Base-by-base conservation (phyloP, 2,797 vertebrate species). In the Mormyrus proboscirostris region DNA sequence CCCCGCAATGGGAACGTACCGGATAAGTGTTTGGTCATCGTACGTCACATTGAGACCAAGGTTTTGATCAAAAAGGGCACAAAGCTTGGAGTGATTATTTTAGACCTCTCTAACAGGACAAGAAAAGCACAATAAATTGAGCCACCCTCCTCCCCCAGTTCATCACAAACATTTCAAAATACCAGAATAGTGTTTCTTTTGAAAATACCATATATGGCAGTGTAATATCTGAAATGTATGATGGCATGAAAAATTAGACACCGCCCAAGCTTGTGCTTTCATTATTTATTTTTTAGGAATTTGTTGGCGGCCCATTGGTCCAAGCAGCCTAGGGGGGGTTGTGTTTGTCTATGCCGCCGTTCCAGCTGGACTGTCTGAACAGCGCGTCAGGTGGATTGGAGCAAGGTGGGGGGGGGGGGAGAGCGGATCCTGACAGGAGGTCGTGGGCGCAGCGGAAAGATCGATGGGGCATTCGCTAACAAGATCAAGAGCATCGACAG, bases 391-490 rank as follows among this genome's bases (percentile, higher is more conserved):
- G 51, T 57, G 29, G 10, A 88, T 10, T 2, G n/a, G 33, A 29
- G 19, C 16, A 9, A 50, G 19, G 14, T 12, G 65, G 38, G 12
- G 3, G 8, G 6, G 53, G 25, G 7, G 10, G 55, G 53, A 29
- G 1, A 12, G 14, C 0, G 14, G 22, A 38, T 29, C 65, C n/a
- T 19, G 22, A 38, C 53, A 69, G 87, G 44, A 19, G 62, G 10
- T 51, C 16, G 7, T 33, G 22, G 22, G 44, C 19, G 4, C 47
- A 19, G 85, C 47, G 51, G 62, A 88, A 49, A 59, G 87, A 90
- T 90, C 89, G 79, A 90, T 90, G 51, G 65, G 12, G n/a, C 7
- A 12, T 69, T 59, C 69, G 14, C 86, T 88, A 87, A 89, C 65
- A 47, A 89, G 89, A 89, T 44, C 49, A 59, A 57, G 33, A 47